A percentile compares a stretch with the other conserved stretches of the same genome.
These are phyloP conservation scores for Ciconia nigra DNA, from an alignment of 2,797 vertebrate species.

Conservation along the genomic window DNA sequence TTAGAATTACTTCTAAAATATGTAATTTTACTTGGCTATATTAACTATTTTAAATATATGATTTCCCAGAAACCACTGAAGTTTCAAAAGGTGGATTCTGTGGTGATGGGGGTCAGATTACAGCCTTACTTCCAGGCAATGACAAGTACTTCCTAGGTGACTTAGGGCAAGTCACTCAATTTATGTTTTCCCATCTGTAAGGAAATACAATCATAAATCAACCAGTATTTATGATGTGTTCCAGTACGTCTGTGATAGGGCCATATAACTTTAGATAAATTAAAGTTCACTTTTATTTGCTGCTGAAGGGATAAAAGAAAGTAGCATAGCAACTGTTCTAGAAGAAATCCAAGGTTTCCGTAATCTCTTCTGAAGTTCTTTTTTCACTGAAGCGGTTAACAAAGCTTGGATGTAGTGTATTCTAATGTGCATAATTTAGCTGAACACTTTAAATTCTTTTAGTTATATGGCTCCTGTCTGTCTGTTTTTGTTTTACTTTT, in stretches of 20 bases:
- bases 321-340: not conserved
- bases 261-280: not conserved
- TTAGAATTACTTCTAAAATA: not conserved
- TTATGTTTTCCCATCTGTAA: not conserved
- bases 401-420: not conserved
- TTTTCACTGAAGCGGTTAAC: not conserved
- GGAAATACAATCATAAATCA: not conserved
- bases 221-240: not conserved
- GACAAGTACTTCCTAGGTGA: not conserved
- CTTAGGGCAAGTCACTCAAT: not conserved
- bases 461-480: conserved; percentile 39
- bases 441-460: conserved; percentile 37
- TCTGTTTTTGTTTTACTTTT: conserved; percentile 31
- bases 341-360: not conserved
- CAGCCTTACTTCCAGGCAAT: not conserved
- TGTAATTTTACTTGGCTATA: not conserved
- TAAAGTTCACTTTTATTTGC: not conserved
- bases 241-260: not conserved
- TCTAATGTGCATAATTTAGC: conserved; percentile 32
- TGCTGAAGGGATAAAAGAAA: not conserved
- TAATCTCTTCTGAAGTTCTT: not conserved
- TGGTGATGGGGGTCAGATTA: not conserved
- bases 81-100: not conserved
- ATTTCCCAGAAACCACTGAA: not conserved
- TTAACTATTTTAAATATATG: not conserved